Evolutionary conservation across 2,888 invertebrate species (phyloP), one percentile per base, ranked within the genome.

Genomic region (Agrotis segetum): DNA sequence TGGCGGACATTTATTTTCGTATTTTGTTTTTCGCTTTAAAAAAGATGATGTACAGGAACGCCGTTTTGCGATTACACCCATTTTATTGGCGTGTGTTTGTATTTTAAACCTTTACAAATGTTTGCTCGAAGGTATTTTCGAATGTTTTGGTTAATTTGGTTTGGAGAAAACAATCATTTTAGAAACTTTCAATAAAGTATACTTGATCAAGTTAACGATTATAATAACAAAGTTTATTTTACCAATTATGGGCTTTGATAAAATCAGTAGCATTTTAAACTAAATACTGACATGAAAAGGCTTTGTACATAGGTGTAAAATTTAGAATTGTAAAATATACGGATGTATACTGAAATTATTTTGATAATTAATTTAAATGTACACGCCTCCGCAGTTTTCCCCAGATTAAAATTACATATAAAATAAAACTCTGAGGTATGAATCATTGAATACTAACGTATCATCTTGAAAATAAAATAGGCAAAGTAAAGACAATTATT

Each of bases 1-100:
- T 67, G 6, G 60, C 67, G 60, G 34, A 60, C 67, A 69, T 79
- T 81, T 78, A 77, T 81, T 77, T 68, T 62, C 34, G 17, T 69
- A 71, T 60, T 64, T 49, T 50, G 9, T 47, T 14, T 73, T 70
- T 71, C 73, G 19, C 65, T 82, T 77, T 58, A 71, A 58, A 44
- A 29, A 47, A 47, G 69, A 71, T 69, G 52, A 59, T 66, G 52
- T 44, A 49, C 65, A 64, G 52, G 34, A 64, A 69, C 65, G 53
- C 60, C 53, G 58, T 59, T 56, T 66, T 67, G 71, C 70, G 65
- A 66, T 49, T 44, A 49, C 66, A 58, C 29, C 77, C 62, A 60
- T 71, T 47, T 67, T 61, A 56, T 61, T 61, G 60, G n/a, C 19
- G 13, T 24, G 19, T n/a, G 24, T 64, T 62, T 59, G 50, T 16